Evolutionary conservation across 2,113 vertebrate species (phyloP).

Genomic region (Sinocyclocheilus maitianheensis): DNA sequence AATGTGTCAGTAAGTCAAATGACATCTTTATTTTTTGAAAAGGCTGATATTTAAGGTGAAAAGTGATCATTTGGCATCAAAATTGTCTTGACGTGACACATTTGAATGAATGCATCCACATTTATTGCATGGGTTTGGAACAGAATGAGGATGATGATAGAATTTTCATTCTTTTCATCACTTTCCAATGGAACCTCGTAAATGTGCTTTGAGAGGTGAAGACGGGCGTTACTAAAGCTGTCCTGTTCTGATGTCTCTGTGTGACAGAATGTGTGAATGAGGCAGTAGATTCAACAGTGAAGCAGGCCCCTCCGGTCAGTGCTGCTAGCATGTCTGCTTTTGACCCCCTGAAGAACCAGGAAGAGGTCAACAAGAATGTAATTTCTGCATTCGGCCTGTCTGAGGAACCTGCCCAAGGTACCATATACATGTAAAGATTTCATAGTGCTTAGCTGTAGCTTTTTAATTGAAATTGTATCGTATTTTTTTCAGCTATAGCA

Average conservation of each 20-base stretch:
- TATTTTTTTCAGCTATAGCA: neutral
- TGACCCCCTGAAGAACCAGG: conserved; percentile 97
- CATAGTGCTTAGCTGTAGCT: neutral
- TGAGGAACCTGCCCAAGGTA: conserved; percentile 89
- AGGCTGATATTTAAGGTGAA: neutral
- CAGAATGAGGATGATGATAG: neutral
- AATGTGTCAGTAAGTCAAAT: neutral
- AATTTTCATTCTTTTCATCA: neutral
- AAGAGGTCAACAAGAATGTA: conserved; percentile 97
- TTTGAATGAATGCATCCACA: neutral
- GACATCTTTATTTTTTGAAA: neutral
- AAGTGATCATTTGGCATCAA: neutral
- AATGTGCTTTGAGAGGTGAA: neutral
- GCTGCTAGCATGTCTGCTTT: conserved; percentile 98
- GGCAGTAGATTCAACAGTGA: conserved; percentile 83
- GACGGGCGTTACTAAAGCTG: neutral
- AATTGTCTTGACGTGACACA: neutral
- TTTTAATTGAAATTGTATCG: no score
- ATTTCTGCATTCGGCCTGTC: conserved; percentile 95
- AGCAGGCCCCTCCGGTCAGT: conserved; percentile 90
- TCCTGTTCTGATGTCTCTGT: conserved; percentile 1
- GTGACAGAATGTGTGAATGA: conserved; percentile 83
- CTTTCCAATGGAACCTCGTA: neutral
- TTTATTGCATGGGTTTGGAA: neutral
- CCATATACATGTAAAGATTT: neutral